Evolutionary conservation across 2,888 invertebrate genomes (phyloP).

Genomic region (Tuta absoluta): DNA sequence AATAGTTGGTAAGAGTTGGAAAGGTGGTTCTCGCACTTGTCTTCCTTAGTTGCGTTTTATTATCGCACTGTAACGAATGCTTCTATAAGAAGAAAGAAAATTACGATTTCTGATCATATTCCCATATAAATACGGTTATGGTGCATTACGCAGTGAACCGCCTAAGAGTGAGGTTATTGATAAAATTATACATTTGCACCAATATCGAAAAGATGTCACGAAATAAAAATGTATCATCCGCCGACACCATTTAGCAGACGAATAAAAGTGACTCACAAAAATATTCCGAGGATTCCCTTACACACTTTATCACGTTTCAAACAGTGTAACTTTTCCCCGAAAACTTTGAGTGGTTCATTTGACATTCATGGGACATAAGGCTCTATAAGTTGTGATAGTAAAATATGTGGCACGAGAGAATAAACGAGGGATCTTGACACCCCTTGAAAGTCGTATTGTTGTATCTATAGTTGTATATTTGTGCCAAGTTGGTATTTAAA

Average conservation of each 20-base stretch:
- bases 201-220: too few relatives aligned
- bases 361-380: constrained; percentile 32
- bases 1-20: too few relatives aligned
- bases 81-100: too few relatives aligned
- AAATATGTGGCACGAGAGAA: constrained; percentile 25
- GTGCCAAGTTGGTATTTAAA: not conserved
- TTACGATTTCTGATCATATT: too few relatives aligned
- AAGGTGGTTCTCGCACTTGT: too few relatives aligned
- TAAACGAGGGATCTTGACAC: constrained; percentile 17
- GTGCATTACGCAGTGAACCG: too few relatives aligned
- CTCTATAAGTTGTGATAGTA: constrained; percentile 32
- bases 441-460: not conserved
- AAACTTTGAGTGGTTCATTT: constrained; percentile 32
- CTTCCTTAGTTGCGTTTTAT: too few relatives aligned
- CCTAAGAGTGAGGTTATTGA: too few relatives aligned
- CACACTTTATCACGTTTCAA: constrained; percentile 29
- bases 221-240: constrained; percentile 4
- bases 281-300: constrained; percentile 29
- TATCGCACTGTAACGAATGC: too few relatives aligned
- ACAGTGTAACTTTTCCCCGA: constrained; percentile 28
- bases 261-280: constrained; percentile 24
- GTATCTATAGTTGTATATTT: not conserved
- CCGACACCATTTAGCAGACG: constrained; percentile 18
- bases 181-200: too few relatives aligned
- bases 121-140: too few relatives aligned